These are phyloP conservation scores for Meda fulgida DNA, from an alignment of 2,797 vertebrate genomes.

Conservation along the genomic window DNA sequence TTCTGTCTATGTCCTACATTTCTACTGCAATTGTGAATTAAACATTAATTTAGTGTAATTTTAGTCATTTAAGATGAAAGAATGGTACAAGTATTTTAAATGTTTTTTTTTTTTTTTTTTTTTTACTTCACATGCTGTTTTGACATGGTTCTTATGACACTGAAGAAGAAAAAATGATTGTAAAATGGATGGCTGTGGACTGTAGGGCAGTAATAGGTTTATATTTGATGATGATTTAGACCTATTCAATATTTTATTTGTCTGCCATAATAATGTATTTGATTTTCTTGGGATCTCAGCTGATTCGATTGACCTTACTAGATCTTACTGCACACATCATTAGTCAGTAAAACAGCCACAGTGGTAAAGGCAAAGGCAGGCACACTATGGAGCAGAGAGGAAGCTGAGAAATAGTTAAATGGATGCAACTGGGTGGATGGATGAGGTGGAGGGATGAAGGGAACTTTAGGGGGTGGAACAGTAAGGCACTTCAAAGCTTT, in stretches of 20 bases:
- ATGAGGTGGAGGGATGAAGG: slow-evolving; percentile 57
- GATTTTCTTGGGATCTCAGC: background rate
- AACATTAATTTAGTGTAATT: background rate
- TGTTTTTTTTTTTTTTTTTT: background rate
- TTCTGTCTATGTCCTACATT: background rate
- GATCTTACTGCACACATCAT: background rate
- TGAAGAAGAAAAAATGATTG: background rate
- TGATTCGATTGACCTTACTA: slow-evolving; percentile 16
- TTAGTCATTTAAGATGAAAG: background rate
- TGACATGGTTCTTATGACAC: background rate
- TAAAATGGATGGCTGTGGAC: background rate
- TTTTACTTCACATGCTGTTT: background rate
- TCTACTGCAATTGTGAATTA: background rate
- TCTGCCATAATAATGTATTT: background rate
- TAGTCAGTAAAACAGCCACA: background rate
- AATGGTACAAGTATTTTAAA: background rate
- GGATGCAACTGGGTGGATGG: slow-evolving; percentile 50
- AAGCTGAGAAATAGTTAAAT: slow-evolving; percentile 60
- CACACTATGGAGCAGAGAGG: slow-evolving; percentile 3
- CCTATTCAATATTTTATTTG: background rate
- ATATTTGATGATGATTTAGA: background rate
- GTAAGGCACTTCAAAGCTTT: slow-evolving; percentile 80
- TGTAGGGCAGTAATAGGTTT: background rate
- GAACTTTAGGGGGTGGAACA: slow-evolving; percentile 58
- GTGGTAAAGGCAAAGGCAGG: slow-evolving; percentile 1